Base-by-base conservation (phyloP, 2,888 invertebrate genomes). In the Digitonthophagus gazella region DNA sequence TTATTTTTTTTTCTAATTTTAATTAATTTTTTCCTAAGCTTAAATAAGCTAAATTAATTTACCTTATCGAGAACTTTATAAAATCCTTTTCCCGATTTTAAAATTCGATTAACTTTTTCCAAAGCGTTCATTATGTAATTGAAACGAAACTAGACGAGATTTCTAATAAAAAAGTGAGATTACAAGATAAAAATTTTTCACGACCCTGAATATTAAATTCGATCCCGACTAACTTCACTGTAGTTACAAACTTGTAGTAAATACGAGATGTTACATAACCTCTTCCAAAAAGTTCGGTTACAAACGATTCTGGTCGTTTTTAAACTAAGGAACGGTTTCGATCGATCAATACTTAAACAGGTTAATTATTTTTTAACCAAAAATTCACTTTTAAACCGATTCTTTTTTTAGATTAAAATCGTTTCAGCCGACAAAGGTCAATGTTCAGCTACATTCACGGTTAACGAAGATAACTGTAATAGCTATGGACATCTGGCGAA, bases 1-100 rank as follows among this genome's bases (percentile, higher is more conserved):
- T 86, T 82, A 91, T 91, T n/a, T n/a, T n/a, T n/a, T 44, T 15
- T 22, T 1, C 54, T 58, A 56, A 16, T 15, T 58, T 3, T 28
- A 14, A 61, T 18, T n/a, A n/a, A 55, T n/a, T n/a, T n/a, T n/a
- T n/a, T n/a, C n/a, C n/a, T n/a, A n/a, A n/a, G n/a, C n/a, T n/a
- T n/a, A n/a, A n/a, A n/a, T n/a, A n/a, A n/a, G n/a, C n/a, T n/a
- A n/a, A n/a, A n/a, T n/a, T n/a, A 61, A 55, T 19, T 67, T 67
- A 64, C 67, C 19, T 15, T 2, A 16, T 67, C 56, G 3, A 64
- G 5, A 14, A 64, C 1, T 16, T 8, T 64, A 57, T 67, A 56
- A 14, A 64, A 67, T 5, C 64, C 64, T 22, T 67, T 67, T 11
- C 16, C 20, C 8, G 54, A 2, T 11, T 54, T 15, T 3, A 67